Evolutionary conservation across 2,888 invertebrate species (phyloP).

Genomic region (Agapetus fuscipes): DNA sequence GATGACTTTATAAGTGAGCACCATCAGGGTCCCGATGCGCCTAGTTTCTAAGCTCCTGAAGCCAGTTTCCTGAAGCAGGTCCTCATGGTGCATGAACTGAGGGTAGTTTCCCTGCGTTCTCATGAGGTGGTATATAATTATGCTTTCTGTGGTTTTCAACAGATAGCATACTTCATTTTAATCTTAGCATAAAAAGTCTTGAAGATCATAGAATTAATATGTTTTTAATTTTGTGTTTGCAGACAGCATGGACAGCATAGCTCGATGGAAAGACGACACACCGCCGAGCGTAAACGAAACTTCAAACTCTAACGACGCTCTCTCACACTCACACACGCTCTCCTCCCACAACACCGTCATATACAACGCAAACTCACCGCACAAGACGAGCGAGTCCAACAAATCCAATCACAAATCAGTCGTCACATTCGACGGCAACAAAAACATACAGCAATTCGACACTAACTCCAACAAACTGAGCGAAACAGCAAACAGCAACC

Average conservation of each 20-base stretch:
- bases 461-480: conserved; percentile 18
- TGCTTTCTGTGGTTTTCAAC: background rate
- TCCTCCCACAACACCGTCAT: conserved; percentile 38
- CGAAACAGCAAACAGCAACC: conserved; percentile 12
- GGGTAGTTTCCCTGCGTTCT: too few relatives aligned
- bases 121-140: too few relatives aligned
- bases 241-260: conserved; percentile 47
- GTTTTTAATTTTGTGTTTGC: conserved; percentile 24
- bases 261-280: conserved; percentile 45
- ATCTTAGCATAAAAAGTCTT: too few relatives aligned
- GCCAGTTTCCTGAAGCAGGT: too few relatives aligned
- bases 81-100: too few relatives aligned
- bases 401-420: conserved; percentile 27
- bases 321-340: conserved; percentile 30
- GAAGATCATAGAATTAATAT: conserved; percentile 1
- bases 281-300: conserved; percentile 42
- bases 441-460: conserved; percentile 14
- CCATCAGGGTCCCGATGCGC: too few relatives aligned
- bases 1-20: too few relatives aligned
- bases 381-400: conserved; percentile 34
- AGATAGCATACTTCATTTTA: too few relatives aligned
- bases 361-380: conserved; percentile 33
- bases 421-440: conserved; percentile 17
- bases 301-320: conserved; percentile 31
- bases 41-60: too few relatives aligned